Conservation (phyloP, 2,113 vertebrate species). For the Thymallus thymallus region DNA sequence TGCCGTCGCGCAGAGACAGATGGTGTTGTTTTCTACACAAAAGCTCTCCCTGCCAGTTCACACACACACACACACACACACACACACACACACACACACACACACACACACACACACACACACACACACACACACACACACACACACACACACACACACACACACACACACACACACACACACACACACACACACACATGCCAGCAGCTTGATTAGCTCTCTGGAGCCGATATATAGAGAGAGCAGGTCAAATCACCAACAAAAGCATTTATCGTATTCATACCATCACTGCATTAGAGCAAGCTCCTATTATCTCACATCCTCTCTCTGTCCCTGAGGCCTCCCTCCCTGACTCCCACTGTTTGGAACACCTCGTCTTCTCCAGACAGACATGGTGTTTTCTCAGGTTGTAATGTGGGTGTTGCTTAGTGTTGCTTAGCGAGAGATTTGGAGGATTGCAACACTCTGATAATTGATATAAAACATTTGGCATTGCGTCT, state of each 20-base stretch:
- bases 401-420: slow-evolving; percentile 39
- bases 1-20: slow-evolving; percentile 49
- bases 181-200: slow-evolving; percentile 31
- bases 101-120: slow-evolving; percentile 10
- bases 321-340: slow-evolving; percentile 1
- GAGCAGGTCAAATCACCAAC: slow-evolving; percentile 45
- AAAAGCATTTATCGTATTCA: slow-evolving; percentile 53
- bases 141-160: slow-evolving; percentile 20
- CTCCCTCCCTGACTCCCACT: not conserved
- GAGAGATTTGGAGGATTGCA: slow-evolving; percentile 38
- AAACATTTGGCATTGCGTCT: slow-evolving; percentile 56
- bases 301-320: slow-evolving; percentile 24
- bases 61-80: slow-evolving; percentile 32
- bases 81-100: slow-evolving; percentile 59
- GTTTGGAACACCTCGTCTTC: slow-evolving; percentile 48
- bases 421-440: slow-evolving; percentile 28
- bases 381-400: slow-evolving; percentile 45
- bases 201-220: slow-evolving; percentile 39
- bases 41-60: slow-evolving; percentile 33
- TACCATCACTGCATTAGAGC: slow-evolving; percentile 41
- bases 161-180: too few species aligned
- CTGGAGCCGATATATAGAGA: slow-evolving; percentile 19
- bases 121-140: slow-evolving; percentile 45
- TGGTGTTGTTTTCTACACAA: slow-evolving; percentile 65
- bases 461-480: slow-evolving; percentile 58